Base-by-base conservation (phyloP, 1,140 invertebrate species). In the Charaxes varanes region DNA sequence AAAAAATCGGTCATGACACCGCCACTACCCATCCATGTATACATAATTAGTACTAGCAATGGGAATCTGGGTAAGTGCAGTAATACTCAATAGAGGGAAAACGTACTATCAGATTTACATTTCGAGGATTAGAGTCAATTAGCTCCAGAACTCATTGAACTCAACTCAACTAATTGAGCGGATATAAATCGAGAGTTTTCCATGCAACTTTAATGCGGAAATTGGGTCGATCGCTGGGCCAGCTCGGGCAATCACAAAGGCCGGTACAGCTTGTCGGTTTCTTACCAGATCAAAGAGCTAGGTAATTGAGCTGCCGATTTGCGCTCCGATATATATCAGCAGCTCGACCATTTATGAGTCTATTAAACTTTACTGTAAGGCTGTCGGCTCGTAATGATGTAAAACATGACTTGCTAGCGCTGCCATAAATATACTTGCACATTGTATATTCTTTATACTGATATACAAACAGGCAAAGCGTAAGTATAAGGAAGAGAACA, bases 211-310 rank as follows among this genome's bases (percentile, higher is more conserved):
- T 46, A 46, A 46, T 46, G 36, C 26, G 17, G 43, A 27, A 36
- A 38, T 22, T 14, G 24, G 35, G 23, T 46, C 23, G 24, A 37
- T 16, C 27, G 19, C 36, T 36, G 41, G 41, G 33, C 41, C 15
- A 35, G 24, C 23, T 31, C 36, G n/a, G n/a, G 12, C 33, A 26
- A 46, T 34, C 43, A 40, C 26, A 40, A 46, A 31, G 28, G 28
- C 30, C 35, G 14, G 42, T 27, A 19, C 37, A 21, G 37, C 23
- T 23, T 35, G 33, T 35, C 19, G 34, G 23, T 33, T 46, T 28
- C 43, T 46, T 40, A 5, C 14, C 15, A 27, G 43, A 46, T 46
- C 43, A 46, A 46, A 46, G 35, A 46, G 13, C 28, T 24, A 41
- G 22, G 30, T 46, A 46, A 46, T 46, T 26, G 35, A 34, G 17